Percentiles rank a stretch among this genome's conserved stretches.
Conservation (phyloP, 2,888 invertebrate species). For the Gandaritis pyraliata region DNA sequence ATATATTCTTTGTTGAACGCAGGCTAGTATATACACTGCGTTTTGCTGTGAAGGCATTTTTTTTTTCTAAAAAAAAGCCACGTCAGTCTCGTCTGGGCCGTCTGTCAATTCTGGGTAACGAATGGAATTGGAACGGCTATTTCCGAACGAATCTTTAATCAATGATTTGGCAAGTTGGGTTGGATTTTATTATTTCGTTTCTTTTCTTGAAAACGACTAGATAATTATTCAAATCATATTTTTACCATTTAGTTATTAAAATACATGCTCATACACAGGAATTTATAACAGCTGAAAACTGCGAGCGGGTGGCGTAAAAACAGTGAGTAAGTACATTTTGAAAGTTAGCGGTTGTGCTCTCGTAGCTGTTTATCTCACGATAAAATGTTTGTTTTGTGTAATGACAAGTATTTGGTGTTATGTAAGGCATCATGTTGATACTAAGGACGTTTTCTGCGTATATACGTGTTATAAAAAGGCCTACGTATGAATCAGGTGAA, state of each 20-base stretch:
- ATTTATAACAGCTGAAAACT: constrained; percentile 6
- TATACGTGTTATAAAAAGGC: constrained; percentile 53
- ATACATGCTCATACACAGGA: constrained; percentile 4
- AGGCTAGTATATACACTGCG: no score
- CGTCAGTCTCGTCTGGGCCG: no score
- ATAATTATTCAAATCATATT: neutral
- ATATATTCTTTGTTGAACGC: no score
- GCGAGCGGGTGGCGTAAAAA: constrained; percentile 35
- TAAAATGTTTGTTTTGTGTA: constrained; percentile 58
- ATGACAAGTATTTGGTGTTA: constrained; percentile 60
- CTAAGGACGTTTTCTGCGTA: constrained; percentile 56
- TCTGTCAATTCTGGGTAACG: no score
- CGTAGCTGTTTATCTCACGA: constrained; percentile 32
- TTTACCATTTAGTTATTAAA: neutral
- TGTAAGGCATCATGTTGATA: constrained; percentile 68
- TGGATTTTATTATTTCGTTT: neutral
- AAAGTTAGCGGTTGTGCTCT: constrained; percentile 52
- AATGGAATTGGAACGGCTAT: neutral
- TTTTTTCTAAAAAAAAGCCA: no score
- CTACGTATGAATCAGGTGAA: constrained; percentile 63
- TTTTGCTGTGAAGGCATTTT: no score
- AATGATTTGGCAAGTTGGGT: constrained; percentile 62
- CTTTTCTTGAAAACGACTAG: constrained; percentile 1
- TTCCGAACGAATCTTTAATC: constrained; percentile 20
- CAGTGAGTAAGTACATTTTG: constrained; percentile 50